Base-by-base conservation (phyloP, 2,797 vertebrate species). In the Platalea minor region DNA sequence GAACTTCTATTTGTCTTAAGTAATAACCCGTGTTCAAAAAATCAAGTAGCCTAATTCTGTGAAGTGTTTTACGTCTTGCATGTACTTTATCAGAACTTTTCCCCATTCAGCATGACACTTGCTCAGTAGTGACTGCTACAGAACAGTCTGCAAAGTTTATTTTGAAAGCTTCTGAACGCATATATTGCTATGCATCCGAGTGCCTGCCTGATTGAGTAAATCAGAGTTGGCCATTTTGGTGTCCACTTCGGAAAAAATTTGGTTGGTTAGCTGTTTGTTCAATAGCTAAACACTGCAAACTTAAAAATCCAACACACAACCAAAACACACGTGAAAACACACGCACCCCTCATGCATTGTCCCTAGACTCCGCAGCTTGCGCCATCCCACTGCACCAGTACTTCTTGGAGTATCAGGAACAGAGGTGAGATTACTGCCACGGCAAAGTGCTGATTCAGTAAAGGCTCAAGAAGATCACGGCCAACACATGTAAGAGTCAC, bases 331-430 rank as follows among this genome's bases (percentile, higher is more conserved):
- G 24, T n/a, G 45, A 4, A 48, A 46, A 15, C 3, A 2, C 13
- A 5, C 17, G 28, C 26, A 16, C 0, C 2, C 23, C 2, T 17
- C 51, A 10, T 0, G 2, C 17, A 17, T 1, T 6, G 4, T 7
- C 41, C 25, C 20, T 13, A 9, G 70, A 33, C 33, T 48, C 13
- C 31, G 31, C 18, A 57, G 29, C 17, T 0, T 54, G 18, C 15
- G 75, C 15, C 25, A 35, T 9, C 29, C 28, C 13, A 29, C 9
- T n/a, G 7, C 1, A 0, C 17, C 63, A 59, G 26, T 17, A 26
- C 7, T 41, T 25, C 50, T 50, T 24, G 14, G 4, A 68, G 3
- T 2, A 31, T 1, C 26, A 39, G 50, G 8, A 85, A 15, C 41
- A 83, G 10, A 54, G 12, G 11, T 2, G 4, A 80, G 48, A 68